Conservation (phyloP, 2,113 vertebrate genomes). For the Erythrolamprus reginae region DNA sequence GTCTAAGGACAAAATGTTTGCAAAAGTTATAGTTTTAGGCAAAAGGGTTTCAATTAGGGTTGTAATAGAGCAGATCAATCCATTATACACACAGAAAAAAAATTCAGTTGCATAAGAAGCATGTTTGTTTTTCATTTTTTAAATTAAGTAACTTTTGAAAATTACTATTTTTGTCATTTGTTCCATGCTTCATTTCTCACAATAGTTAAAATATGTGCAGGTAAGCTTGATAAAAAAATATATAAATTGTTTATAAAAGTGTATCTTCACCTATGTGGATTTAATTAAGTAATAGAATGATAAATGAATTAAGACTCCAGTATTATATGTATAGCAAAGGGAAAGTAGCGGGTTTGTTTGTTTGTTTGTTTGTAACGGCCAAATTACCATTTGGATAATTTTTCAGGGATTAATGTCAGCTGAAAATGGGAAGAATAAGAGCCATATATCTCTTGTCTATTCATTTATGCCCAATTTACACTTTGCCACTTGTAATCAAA, state of each 20-base stretch:
- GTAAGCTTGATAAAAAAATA: no score
- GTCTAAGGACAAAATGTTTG: neutral
- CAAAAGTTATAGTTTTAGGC: neutral
- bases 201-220: no score
- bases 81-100: neutral
- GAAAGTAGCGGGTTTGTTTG: no score
- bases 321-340: no score
- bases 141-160: neutral
- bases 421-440: neutral
- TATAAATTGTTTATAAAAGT: no score
- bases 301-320: no score
- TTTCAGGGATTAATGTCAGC: neutral
- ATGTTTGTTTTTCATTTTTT: neutral
- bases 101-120: no score
- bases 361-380: neutral
- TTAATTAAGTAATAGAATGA: no score
- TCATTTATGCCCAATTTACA: neutral
- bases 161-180: no score
- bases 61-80: neutral
- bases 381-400: neutral
- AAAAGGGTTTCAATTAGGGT: neutral
- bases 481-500: neutral
- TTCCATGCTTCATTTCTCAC: no score
- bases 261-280: no score
- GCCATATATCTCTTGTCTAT: neutral